phyloP scores from a whole-genome alignment of 2,888 invertebrate species.

The Tyria jacobaeae region DNA sequence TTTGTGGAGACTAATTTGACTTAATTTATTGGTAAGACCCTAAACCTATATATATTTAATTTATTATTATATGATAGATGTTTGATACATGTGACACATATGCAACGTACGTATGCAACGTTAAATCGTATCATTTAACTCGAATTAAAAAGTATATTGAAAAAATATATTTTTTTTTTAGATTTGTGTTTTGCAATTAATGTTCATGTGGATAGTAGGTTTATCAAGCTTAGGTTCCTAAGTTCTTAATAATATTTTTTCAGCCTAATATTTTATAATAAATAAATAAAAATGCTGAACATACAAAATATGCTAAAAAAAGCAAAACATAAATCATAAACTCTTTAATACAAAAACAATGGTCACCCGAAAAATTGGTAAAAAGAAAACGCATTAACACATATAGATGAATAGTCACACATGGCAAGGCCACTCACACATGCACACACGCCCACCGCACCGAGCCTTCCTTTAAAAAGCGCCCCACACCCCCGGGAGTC shows the following conservation, averaged over 20 bases:
- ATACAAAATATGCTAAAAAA: neutral
- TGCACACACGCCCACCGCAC: conserved; percentile 54
- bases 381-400: conserved; percentile 87
- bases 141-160: neutral
- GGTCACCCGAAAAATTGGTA: conserved; percentile 83
- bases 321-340: conserved; percentile 4
- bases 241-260: too few species aligned
- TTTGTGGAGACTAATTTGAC: neutral
- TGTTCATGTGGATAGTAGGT: neutral
- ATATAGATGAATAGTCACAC: conserved; percentile 84
- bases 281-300: too few species aligned
- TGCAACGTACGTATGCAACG: too few species aligned
- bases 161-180: neutral
- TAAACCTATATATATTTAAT: neutral
- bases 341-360: conserved; percentile 17
- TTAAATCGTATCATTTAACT: too few species aligned
- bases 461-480: conserved; percentile 73
- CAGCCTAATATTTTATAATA: too few species aligned
- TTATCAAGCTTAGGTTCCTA: too few species aligned
- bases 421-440: conserved; percentile 68
- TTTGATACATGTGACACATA: too few species aligned
- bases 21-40: neutral
- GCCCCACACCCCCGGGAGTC: conserved; percentile 71
- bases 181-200: neutral
- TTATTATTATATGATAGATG: neutral